phyloP scores from a whole-genome alignment of 2,888 invertebrate genomes.

The Octonoba sinensis region DNA sequence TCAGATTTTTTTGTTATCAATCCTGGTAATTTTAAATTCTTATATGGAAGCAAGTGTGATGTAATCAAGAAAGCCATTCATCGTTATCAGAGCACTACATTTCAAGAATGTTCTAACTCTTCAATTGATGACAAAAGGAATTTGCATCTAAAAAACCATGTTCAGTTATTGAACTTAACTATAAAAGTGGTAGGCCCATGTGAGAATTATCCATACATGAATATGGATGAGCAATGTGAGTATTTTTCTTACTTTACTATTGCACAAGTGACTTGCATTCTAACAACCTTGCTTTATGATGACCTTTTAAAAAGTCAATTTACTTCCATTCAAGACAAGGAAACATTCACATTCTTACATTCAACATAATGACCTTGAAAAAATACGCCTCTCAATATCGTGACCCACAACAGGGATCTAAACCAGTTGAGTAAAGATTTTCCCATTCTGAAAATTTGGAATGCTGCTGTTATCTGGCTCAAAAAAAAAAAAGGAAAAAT shows the following conservation, averaged over 20 bases:
- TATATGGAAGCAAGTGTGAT: constrained; percentile 71
- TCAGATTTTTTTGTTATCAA: constrained; percentile 72
- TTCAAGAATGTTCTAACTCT: constrained; percentile 53
- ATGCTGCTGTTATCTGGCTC: too few species aligned
- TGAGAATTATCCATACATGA: constrained; percentile 77
- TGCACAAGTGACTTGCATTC: too few species aligned
- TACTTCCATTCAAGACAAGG: too few species aligned
- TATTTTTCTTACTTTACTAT: constrained; percentile 21
- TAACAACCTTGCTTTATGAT: too few species aligned
- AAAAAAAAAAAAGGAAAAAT: too few species aligned
- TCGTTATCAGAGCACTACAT: constrained; percentile 69
- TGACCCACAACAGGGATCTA: too few species aligned
- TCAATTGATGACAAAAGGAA: neutral
- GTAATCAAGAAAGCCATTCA: constrained; percentile 75
- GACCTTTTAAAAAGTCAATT: too few species aligned
- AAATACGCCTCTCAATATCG: too few species aligned
- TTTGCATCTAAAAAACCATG: neutral
- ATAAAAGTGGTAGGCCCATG: constrained; percentile 75
- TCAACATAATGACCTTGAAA: too few species aligned
- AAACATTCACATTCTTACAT: too few species aligned
- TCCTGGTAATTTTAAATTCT: constrained; percentile 68
- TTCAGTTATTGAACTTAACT: constrained; percentile 47
- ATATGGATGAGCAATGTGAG: constrained; percentile 86
- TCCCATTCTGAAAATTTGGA: too few species aligned
- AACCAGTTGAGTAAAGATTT: too few species aligned